Base-by-base conservation (phyloP, 2,888 invertebrate genomes). In the Patella depressa region DNA sequence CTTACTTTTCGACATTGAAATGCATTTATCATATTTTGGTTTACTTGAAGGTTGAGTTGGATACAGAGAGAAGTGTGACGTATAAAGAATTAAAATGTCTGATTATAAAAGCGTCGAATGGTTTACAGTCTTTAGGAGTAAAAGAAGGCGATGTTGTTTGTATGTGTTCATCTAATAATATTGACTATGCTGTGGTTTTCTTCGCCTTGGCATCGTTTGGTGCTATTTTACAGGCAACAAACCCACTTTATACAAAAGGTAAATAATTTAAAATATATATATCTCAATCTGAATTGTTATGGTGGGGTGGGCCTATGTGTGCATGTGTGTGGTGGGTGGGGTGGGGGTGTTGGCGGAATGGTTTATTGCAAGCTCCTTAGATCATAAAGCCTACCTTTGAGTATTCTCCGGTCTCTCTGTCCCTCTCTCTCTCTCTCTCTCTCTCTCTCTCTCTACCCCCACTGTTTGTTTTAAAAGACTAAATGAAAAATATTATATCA, bases 231-330 rank as follows among this genome's bases (percentile, higher is more conserved):
- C 82, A 81, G 70, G 78, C 83, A 3, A 72, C 81, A 9, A 84
- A 81, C 69, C 83, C 84, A 7, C 24, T 78, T 11, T 82, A 80
- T 57, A 82, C 82, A 3, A 78, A 76, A 78, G 80, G 84, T 84
- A 78, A 55, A 53, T 54, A 15, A 45, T 7, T 45, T 9, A 45
- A 45, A 9, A 45, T 45, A 9, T 45, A 45, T 45, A 7, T 45
- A 45, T 45, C 45, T 45, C 45, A 45, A 9, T 9, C 45, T 45
- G 9, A 45, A 9, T 45, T 45, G 7, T 45, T 4, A 0, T 7
- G 5, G 4, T 4, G 34, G 7, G 45, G 9, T 1, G 45, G 45
- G 24, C 24, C 24, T 24, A 29, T 29, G 2, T 29, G 29, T 29
- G 29, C 3, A 3, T 29, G 29, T 29, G 29, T 29, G 3, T 29